Base-by-base conservation (phyloP, 2,888 invertebrate genomes). In the Amphipoea oculea region DNA sequence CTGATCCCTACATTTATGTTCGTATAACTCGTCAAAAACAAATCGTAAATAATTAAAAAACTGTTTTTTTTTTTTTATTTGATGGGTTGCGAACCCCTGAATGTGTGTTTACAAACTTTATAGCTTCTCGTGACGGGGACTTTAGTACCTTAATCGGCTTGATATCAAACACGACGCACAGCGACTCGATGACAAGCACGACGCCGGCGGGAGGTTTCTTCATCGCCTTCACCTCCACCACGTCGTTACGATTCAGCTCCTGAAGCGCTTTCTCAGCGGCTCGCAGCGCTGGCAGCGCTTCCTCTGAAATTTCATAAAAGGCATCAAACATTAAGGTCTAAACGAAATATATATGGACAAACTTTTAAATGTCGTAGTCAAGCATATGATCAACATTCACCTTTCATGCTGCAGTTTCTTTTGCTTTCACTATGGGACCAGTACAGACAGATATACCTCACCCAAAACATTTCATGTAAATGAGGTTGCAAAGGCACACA, bases 181-280 rank as follows among this genome's bases (percentile, higher is more conserved):
- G 98, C 0, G 98, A 98, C 94, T 99, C 99, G 91, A 99, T 98
- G 73, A 99, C 98, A 45, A 98, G 97, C 73, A 98, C 97, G 0
- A 99, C 99, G 0, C 99, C 98, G 0, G 97, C 97, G 0, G 99
- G 99, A 0, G 99, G 99, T 90, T 98, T 98, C 97, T 99, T 99
- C 98, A 99, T 98, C 0, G 99, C 98, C 93, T 99, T 99, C 75
- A 99, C 98, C 89, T 99, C 98, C 36, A 98, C 98, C 40, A 99
- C 98, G 92, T 99, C 99, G 88, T 98, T 98, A 75, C 99, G 98
- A 92, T 99, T 99, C n/a, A 99, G 95, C 5, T 99, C 98, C 91
- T 99, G 98, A 9, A 99, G 96, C 45, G 99, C 99, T 74, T 97
- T 97, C 85, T 99, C 98, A 0, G 99, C 99, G 5, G 98, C 99